These are phyloP conservation scores for Coelogynopora nodosa DNA, from an alignment of 2,888 invertebrate genomes.

Conservation along the genomic window DNA sequence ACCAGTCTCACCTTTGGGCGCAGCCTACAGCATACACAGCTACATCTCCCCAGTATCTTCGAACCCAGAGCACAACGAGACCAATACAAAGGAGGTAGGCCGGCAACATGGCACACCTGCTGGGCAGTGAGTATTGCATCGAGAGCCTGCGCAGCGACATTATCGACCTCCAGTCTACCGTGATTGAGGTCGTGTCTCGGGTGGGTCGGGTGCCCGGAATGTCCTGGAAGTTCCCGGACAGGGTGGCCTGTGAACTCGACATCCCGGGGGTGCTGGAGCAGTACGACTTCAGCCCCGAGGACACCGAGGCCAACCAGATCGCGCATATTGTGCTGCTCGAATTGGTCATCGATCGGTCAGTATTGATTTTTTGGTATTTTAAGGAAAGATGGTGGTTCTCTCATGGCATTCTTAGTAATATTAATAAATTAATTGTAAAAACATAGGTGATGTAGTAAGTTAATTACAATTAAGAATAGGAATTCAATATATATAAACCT, in stretches of 20 bases:
- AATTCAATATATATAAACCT: too few relatives aligned
- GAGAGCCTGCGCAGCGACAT: conserved; percentile 60
- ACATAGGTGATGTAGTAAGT: too few relatives aligned
- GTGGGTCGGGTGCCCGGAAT: conserved; percentile 55
- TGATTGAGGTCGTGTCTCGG: conserved; percentile 55
- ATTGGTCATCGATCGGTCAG: conserved; percentile 61
- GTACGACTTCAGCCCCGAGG: conserved; percentile 54
- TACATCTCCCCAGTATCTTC: too few relatives aligned
- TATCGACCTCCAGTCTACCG: conserved; percentile 56
- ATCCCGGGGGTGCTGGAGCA: conserved; percentile 57
- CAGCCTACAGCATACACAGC: too few relatives aligned
- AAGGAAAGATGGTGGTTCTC: not conserved
- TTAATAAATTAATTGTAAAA: too few relatives aligned
- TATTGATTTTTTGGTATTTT: too few relatives aligned
- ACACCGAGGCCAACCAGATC: conserved; percentile 57
- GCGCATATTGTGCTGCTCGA: conserved; percentile 61
- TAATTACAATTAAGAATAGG: too few relatives aligned
- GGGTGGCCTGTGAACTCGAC: conserved; percentile 56
- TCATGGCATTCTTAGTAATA: conserved; percentile 20
- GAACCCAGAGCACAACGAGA: too few relatives aligned
- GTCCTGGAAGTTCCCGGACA: conserved; percentile 63
- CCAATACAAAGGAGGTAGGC: conserved; percentile 6
- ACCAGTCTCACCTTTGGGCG: too few relatives aligned
- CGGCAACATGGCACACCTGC: conserved; percentile 57
- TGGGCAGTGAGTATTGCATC: conserved; percentile 56